A percentile compares a stretch with the other conserved stretches of the same genome.
Evolutionary conservation across 2,797 vertebrate species (phyloP).

Genomic region (Picus viridis): DNA sequence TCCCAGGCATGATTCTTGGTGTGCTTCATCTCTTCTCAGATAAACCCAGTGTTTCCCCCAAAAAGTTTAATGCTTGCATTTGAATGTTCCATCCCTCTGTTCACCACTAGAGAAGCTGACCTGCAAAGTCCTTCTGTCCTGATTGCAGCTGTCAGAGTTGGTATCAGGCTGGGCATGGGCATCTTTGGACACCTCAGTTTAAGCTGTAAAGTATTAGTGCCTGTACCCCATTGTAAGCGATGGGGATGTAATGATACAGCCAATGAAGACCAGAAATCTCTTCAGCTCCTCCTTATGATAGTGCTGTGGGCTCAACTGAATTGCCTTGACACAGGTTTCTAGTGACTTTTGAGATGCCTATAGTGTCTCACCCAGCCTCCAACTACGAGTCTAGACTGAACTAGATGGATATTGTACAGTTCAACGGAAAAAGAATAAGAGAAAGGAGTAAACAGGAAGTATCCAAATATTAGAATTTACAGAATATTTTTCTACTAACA

Average conservation of each 20-base stretch:
- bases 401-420: no score
- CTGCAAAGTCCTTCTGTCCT: background rate
- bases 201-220: background rate
- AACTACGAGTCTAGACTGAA: background rate
- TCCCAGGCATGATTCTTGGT: background rate
- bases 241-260: background rate
- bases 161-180: background rate
- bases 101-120: rapidly evolving
- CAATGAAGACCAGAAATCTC: background rate
- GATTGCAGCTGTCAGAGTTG: background rate
- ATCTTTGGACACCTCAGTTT: background rate
- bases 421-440: background rate
- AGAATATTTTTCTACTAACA: background rate
- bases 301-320: background rate
- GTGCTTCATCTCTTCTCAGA: background rate
- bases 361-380: background rate
- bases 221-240: background rate
- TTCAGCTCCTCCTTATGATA: background rate
- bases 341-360: background rate
- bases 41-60: background rate
- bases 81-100: background rate
- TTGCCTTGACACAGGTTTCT: background rate
- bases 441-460: background rate
- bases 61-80: background rate
- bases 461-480: background rate